Base-by-base conservation (phyloP, 2,797 vertebrate genomes). In the Paguma larvata region DNA sequence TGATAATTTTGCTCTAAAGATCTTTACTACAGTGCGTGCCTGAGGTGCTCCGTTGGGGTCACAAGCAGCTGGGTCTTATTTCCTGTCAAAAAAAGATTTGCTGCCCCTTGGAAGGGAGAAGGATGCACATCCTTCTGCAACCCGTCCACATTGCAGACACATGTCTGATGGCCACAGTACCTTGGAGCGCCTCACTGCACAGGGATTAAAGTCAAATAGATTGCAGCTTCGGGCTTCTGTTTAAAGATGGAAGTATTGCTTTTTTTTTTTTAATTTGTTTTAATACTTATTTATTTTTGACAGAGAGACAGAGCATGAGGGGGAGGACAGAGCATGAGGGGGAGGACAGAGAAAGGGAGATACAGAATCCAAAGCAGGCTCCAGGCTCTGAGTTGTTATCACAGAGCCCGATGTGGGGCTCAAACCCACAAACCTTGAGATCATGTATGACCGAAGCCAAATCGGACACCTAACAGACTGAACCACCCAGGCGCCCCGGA, bases 31-130 rank as follows among this genome's bases (percentile, higher is more conserved):
- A 0, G 3, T 44, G 18, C 10, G 27, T 85, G 32, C n/a, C 32
- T 46, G 53, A 59, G 15, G 25, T 68, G 7, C 59, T 87, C 32
- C 12, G 23, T 62, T 91, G 59, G 59, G 70, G 32, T 85, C 59
- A 59, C 23, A 38, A 88, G 53, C 38, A 88, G 32, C 44, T 70
- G 75, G 32, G 46, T 67, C n/a, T 32, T 87, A n/a, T 51, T 93
- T 95, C 86, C 79, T 85, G 72, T 88, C 5, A 16, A 38, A 75
- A 75, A 89, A 89, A 10, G 34, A 68, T 56, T 65, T 89, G 63
- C 82, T 82, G 44, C 82, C 83, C 32, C 44, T 68, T 91, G 48
- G 65, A 87, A 79, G 25, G 23, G 51, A 73, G 51, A 51, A 93
- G 73, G 56, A 19, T 27, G 34, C n/a, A n/a, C n/a, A n/a, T n/a